Base-by-base conservation (phyloP, 2,888 invertebrate genomes). In the Gari tellinella region DNA sequence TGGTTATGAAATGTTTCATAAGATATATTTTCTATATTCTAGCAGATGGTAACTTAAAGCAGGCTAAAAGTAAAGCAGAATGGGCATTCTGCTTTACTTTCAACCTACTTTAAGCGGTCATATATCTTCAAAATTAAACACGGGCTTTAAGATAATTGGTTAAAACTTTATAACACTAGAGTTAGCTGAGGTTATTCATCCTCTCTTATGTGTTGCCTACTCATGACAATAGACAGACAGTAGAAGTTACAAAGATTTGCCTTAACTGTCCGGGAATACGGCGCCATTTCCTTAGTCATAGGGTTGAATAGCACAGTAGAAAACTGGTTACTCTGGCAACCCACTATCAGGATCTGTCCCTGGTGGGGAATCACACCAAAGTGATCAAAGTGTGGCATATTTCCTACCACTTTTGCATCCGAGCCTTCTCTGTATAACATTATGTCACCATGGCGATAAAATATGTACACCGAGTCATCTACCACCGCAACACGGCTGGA, bases 191-290 rank as follows among this genome's bases (percentile, higher is more conserved):
- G 10, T 7, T 57, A 45, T 15, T 57, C 45, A 45, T 57, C 57
- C 10, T 43, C 17, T 26, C 46, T 43, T 25, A 72, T 78, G 57
- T 78, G 61, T 40, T 74, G 74, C 21, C 57, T 79, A 56, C 83
- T 83, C 19, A 83, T 72, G 19, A 79, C 60, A 43, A 82, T 57
- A 19, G 77, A 70, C 48, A 83, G 52, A 17, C 81, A 78, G 62
- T 83, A 70, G 49, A 82, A 83, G 40, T 82, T 82, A 64, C 83
- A 83, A 53, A 83, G 61, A 1, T 80, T 79, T 10, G 83, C 83
- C 56, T 83, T 82, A 43, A 83, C 77, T 4, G 78, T 72, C 14
- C 75, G 62, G 21, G 66, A 56, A 43, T 72, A 77, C 1, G 75
- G 70, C 2, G 55, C 37, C 65, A 80, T 72, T 40, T 82, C 75